Evolutionary conservation across 53 echinoderm and acorn worm genomes (phyloP).

Genomic region (Arbacia lixula): DNA sequence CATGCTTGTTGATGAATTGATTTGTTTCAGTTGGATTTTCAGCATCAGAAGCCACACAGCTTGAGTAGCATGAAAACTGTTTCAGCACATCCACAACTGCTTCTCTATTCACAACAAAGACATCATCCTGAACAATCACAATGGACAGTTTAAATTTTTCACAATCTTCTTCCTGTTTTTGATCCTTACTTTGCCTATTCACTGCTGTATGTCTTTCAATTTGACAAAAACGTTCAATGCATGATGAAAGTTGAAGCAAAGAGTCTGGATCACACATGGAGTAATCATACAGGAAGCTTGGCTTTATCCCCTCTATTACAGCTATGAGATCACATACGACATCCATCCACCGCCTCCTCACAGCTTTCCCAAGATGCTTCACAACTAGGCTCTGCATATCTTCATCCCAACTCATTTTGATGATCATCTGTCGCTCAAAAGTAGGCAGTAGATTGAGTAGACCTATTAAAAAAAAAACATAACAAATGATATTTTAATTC

Average conservation of each 20-base stretch:
- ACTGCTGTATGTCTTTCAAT: not conserved
- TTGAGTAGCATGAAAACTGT: no score
- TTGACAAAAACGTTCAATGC: slow-evolving; percentile 1
- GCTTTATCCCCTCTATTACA: slow-evolving; percentile 71
- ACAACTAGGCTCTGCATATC: slow-evolving; percentile 13
- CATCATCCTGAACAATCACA: slow-evolving; percentile 9
- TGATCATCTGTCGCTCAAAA: no score
- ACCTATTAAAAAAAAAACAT: no score
- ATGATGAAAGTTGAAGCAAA: slow-evolving; percentile 21
- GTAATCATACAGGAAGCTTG: slow-evolving; percentile 85
- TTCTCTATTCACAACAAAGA: not conserved
- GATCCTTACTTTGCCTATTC: not conserved
- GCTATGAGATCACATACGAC: slow-evolving; percentile 59
- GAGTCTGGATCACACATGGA: slow-evolving; percentile 26
- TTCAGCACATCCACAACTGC: no score
- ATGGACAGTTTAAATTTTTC: not conserved
- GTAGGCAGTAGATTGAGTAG: no score
- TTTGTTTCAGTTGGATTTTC: no score
- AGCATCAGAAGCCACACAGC: no score
- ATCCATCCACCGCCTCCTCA: slow-evolving; percentile 59
- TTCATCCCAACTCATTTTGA: no score
- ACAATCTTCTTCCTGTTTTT: no score
- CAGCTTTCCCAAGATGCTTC: slow-evolving; percentile 53
- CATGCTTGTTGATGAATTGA: not conserved
- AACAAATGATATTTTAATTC: no score